These are phyloP conservation scores for Nemotelus pantherinus DNA, from an alignment of 2,888 invertebrate genomes.

Conservation along the genomic window DNA sequence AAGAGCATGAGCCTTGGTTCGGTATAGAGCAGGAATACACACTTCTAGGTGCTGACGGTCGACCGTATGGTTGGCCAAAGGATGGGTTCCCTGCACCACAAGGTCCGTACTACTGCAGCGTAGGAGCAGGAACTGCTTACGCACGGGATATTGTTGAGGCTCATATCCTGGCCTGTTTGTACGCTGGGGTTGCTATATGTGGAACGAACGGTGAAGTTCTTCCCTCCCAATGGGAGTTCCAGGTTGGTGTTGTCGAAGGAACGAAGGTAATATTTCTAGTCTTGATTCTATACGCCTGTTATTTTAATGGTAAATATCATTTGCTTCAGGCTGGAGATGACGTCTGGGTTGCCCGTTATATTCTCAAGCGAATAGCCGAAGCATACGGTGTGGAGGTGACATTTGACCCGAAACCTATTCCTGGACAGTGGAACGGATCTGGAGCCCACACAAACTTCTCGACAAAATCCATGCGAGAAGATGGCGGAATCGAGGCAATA, in stretches of 20 bases:
- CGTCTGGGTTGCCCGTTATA: constrained; percentile 70
- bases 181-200: constrained; percentile 78
- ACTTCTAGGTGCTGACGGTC: constrained; percentile 68
- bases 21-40: constrained; percentile 77
- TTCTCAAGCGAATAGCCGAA: constrained; percentile 70
- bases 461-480: constrained; percentile 82
- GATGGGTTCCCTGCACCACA: constrained; percentile 75
- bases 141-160: constrained; percentile 86
- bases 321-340: constrained; percentile 63
- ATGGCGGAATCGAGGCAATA: constrained; percentile 74
- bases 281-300: no score
- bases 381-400: constrained; percentile 70
- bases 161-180: constrained; percentile 75
- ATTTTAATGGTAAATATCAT: background rate
- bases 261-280: constrained; percentile 63
- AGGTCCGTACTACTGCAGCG: constrained; percentile 86
- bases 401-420: constrained; percentile 72
- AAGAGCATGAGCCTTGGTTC: constrained; percentile 75
- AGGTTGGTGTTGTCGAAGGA: constrained; percentile 72
- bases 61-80: constrained; percentile 81
- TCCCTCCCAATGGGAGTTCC: constrained; percentile 80
- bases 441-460: constrained; percentile 94
- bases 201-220: constrained; percentile 88
- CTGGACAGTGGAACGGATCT: constrained; percentile 90
- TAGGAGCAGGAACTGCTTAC: constrained; percentile 79